Conservation (phyloP, 2,113 vertebrate species). For the Suricata suricatta region DNA sequence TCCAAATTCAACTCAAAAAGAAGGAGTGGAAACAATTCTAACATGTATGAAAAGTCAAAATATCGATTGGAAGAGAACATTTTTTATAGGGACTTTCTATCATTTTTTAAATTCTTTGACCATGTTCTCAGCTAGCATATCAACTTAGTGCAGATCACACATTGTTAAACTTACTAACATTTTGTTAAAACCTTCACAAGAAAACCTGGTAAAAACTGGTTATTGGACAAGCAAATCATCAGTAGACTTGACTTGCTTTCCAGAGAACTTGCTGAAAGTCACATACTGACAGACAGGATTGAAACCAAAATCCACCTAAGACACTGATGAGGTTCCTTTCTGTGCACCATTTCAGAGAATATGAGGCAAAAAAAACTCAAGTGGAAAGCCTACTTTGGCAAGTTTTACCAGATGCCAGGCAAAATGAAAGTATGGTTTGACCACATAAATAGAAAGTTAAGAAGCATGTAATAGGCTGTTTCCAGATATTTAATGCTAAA, state of each 20-base stretch:
- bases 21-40: conserved; percentile 26
- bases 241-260: neutral
- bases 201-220: neutral
- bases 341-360: neutral
- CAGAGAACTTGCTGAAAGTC: neutral
- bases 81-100: conserved; percentile 2
- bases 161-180: neutral
- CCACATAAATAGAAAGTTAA: neutral
- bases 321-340: neutral
- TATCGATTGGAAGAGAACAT: neutral
- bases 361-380: neutral
- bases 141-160: neutral
- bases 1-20: conserved; percentile 19
- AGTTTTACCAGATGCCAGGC: neutral
- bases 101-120: neutral
- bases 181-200: neutral
- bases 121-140: conserved; percentile 7
- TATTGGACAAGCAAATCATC: neutral
- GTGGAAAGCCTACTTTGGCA: neutral
- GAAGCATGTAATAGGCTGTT: neutral
- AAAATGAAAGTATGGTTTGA: neutral
- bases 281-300: neutral
- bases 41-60: conserved; percentile 19
- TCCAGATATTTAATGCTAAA: neutral
- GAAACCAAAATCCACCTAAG: neutral